These are phyloP conservation scores for Thripadectes ignobilis DNA, from an alignment of 2,797 vertebrate species.

Conservation along the genomic window DNA sequence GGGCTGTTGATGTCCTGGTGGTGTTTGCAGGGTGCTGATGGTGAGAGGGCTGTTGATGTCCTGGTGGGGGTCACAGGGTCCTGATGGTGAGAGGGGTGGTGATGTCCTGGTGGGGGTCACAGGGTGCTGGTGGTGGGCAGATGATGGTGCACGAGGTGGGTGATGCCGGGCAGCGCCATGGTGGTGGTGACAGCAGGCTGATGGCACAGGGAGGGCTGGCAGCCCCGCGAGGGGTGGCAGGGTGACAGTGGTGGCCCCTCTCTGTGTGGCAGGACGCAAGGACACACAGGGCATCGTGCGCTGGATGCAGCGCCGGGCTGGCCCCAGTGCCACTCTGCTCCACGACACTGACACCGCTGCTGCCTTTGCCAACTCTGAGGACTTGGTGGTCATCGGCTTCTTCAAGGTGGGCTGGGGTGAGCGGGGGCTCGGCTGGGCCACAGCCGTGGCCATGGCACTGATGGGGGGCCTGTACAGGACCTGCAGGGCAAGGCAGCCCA, in stretches of 20 bases:
- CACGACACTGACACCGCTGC: slow-evolving; percentile 43
- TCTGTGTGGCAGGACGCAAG: not conserved
- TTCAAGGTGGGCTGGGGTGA: slow-evolving; percentile 77
- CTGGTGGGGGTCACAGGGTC: not conserved
- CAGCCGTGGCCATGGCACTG: fast-evolving
- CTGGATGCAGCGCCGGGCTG: slow-evolving; percentile 83
- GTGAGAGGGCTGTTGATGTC: not conserved
- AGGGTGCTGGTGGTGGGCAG: not conserved
- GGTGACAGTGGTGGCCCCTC: fast-evolving
- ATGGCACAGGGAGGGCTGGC: not conserved
- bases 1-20: not conserved
- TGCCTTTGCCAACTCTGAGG: slow-evolving; percentile 70
- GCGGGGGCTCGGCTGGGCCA: fast-evolving
- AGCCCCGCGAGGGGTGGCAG: fast-evolving
- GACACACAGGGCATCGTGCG: slow-evolving; percentile 73
- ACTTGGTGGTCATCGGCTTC: slow-evolving; percentile 84
- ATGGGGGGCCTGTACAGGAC: slow-evolving; percentile 60
- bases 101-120: no score
- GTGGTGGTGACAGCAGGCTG: not conserved
- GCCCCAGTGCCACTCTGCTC: slow-evolving; percentile 72
- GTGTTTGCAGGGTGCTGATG: not conserved
- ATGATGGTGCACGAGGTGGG: not conserved
- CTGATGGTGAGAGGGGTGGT: not conserved
- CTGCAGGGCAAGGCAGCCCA: slow-evolving; percentile 72
- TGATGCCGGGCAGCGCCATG: fast-evolving